phyloP scores from a whole-genome alignment of 2,113 vertebrate species.

The Micronycteris hirsuta region DNA sequence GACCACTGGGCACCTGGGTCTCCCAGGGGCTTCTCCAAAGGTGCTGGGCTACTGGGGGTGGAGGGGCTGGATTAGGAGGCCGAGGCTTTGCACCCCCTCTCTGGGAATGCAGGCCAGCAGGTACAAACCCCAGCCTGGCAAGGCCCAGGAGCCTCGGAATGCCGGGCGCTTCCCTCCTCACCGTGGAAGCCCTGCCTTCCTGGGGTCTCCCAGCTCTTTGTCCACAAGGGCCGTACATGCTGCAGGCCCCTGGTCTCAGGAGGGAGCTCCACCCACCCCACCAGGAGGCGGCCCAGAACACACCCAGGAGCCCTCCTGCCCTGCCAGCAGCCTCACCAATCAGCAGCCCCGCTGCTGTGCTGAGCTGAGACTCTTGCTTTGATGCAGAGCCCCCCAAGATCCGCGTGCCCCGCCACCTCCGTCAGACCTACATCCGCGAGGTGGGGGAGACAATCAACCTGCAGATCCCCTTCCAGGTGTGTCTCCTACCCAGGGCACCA shows the following conservation, averaged over 20 bases:
- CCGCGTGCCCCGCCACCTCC: constrained; percentile 88
- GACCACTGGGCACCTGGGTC: background rate
- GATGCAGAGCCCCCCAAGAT: constrained; percentile 89
- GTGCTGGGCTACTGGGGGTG: background rate
- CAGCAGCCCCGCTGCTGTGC: background rate
- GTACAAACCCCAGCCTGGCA: constrained; percentile 50
- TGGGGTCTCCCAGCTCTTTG: background rate
- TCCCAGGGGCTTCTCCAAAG: background rate
- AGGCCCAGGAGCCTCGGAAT: background rate
- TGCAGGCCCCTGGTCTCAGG: background rate
- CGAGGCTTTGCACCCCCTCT: background rate
- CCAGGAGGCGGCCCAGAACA: background rate
- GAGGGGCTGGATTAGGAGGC: background rate
- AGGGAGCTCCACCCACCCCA: background rate
- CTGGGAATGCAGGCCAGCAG: background rate
- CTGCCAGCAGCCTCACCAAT: background rate
- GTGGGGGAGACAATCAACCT: constrained; percentile 91
- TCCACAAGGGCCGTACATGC: background rate
- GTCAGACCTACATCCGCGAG: constrained; percentile 81
- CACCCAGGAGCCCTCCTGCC: background rate
- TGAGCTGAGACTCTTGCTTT: constrained; percentile 18
- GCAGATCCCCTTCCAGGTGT: constrained; percentile 92
- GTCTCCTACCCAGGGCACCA: background rate
- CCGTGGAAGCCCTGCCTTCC: constrained; percentile 28
- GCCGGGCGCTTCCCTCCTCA: constrained; percentile 29